phyloP scores from a whole-genome alignment of 2,797 vertebrate genomes.

The Falco peregrinus region DNA sequence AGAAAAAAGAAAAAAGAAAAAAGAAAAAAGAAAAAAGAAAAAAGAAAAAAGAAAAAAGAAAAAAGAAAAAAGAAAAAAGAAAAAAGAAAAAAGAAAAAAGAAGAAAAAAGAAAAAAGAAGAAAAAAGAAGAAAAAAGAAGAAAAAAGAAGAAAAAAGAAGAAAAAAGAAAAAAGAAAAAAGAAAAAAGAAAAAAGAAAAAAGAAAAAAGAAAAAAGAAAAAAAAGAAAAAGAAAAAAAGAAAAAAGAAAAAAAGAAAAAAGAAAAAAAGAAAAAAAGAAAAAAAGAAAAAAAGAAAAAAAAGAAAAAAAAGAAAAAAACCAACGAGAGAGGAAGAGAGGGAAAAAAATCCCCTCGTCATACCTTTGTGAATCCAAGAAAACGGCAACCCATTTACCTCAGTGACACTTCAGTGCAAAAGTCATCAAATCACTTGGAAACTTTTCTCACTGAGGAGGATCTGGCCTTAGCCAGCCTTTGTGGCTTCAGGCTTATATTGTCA shows the following conservation, averaged over 20 bases:
- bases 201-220: accelerated
- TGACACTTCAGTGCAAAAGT: not conserved
- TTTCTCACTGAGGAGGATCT: not conserved
- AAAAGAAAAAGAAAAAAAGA: not conserved
- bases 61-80: not conserved
- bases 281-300: not conserved
- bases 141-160: too few relatives aligned
- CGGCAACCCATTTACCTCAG: not conserved
- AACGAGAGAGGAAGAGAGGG: not conserved
- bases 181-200: too few relatives aligned
- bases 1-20: accelerated
- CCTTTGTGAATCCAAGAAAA: not conserved
- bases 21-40: not conserved
- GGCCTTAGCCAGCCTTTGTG: not conserved
- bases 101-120: accelerated
- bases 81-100: accelerated
- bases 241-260: too few relatives aligned
- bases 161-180: not conserved
- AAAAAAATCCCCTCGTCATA: not conserved
- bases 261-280: not conserved
- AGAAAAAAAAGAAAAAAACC: too few relatives aligned
- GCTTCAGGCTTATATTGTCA: not conserved
- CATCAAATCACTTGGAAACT: not conserved
- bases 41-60: too few relatives aligned
- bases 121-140: not conserved